phyloP scores from a whole-genome alignment of 2,797 vertebrate genomes.

The Peromyscus nudipes region DNA sequence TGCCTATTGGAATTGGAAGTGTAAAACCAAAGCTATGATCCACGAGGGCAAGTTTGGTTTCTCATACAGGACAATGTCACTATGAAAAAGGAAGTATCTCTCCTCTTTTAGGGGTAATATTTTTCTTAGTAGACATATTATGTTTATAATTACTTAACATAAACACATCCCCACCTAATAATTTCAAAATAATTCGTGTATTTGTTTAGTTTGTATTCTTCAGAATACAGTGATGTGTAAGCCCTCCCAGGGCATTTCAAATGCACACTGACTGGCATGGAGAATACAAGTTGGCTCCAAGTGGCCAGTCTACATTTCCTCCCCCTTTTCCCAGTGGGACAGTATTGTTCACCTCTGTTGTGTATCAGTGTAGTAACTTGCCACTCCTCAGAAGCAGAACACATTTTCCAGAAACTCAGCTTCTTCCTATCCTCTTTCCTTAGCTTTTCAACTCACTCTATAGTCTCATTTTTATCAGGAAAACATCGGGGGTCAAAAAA shows the following conservation, averaged over 20 bases:
- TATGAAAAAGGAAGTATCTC: constrained; percentile 25
- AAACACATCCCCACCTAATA: not conserved
- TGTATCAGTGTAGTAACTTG: not conserved
- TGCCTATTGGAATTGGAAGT: constrained; percentile 64
- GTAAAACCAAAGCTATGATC: constrained; percentile 47
- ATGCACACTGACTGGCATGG: not conserved
- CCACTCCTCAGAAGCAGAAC: constrained; percentile 22
- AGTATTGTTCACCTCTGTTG: not conserved
- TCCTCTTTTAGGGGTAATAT: constrained; percentile 31
- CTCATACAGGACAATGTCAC: constrained; percentile 7
- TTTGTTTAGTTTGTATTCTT: constrained; percentile 20
- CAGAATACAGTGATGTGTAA: not conserved
- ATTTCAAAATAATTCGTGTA: constrained; percentile 15
- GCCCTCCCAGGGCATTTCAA: not conserved
- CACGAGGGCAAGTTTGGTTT: constrained; percentile 56
- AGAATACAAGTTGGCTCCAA: not conserved
- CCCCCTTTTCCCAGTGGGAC: not conserved
- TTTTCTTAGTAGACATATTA: constrained; percentile 48
- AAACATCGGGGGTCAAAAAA: not conserved
- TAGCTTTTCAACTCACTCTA: not conserved
- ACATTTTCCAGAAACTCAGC: not conserved
- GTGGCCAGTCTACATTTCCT: not conserved
- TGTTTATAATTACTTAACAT: constrained; percentile 26
- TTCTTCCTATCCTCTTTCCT: not conserved
- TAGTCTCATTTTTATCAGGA: not conserved